Conservation (phyloP, 2,113 vertebrate species). For the Bambusicola thoracicus region DNA sequence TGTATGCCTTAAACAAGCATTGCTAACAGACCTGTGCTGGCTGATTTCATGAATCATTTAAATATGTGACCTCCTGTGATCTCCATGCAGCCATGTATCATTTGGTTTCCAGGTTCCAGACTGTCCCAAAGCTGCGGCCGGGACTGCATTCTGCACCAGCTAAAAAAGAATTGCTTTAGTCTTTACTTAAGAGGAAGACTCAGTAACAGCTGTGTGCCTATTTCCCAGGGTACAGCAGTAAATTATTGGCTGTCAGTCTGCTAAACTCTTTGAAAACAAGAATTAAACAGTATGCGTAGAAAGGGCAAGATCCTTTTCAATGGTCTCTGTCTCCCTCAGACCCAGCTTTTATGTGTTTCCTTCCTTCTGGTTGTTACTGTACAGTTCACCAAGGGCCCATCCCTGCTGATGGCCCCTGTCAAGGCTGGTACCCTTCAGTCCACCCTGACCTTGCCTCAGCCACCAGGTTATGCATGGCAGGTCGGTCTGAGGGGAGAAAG, state of each 20-base stretch:
- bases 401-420: not conserved
- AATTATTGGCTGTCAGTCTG: not conserved
- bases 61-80: not conserved
- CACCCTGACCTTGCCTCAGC: not conserved
- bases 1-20: not conserved
- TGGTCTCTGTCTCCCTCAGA: not conserved
- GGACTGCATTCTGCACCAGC: not conserved
- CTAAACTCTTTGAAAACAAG: not conserved
- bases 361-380: not conserved
- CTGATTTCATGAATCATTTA: not conserved
- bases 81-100: rapidly evolving
- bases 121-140: not conserved
- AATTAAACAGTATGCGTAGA: not conserved
- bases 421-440: not conserved
- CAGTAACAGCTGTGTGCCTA: not conserved
- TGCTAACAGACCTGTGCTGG: not conserved
- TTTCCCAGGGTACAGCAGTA: not conserved
- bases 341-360: not conserved
- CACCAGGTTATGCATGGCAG: not conserved
- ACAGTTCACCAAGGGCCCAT: not conserved
- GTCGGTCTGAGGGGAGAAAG: not conserved
- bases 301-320: not conserved
- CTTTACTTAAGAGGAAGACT: not conserved
- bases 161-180: not conserved
- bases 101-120: slow-evolving; percentile 1